phyloP scores from a whole-genome alignment of 2,113 vertebrate genomes.

The Narcine bancroftii region DNA sequence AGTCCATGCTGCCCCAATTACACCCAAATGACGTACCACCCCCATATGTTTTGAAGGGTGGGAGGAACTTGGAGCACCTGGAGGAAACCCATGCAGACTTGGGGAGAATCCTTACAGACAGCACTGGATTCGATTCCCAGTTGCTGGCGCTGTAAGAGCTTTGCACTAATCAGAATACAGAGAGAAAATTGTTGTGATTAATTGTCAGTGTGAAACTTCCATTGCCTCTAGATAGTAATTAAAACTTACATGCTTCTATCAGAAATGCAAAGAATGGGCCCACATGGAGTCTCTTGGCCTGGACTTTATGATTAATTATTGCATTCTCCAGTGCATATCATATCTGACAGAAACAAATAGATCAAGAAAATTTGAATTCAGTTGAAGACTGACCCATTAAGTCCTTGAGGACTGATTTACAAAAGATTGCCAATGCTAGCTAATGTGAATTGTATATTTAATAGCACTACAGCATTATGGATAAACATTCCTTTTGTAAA shows the following conservation, averaged over 20 bases:
- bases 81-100: too few relatives aligned
- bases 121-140: too few relatives aligned
- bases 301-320: not conserved
- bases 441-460: not conserved
- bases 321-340: not conserved
- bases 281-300: not conserved
- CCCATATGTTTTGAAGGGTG: too few relatives aligned
- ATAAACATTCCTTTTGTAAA: not conserved
- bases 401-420: not conserved
- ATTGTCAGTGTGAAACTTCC: not conserved
- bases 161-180: not conserved
- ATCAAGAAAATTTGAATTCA: not conserved
- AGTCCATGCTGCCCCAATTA: too few relatives aligned
- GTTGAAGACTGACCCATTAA: not conserved
- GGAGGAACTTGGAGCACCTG: too few relatives aligned
- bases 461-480: not conserved
- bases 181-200: not conserved
- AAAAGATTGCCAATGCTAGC: not conserved
- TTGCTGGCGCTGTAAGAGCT: too few relatives aligned
- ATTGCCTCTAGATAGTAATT: not conserved
- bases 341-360: not conserved
- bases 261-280: not conserved
- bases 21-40: too few relatives aligned
- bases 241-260: not conserved
- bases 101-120: too few relatives aligned